A percentile compares a stretch with the other conserved stretches of the same genome.
These are phyloP conservation scores for Drosophila siamana DNA, from an alignment of 2,888 invertebrate species.

Conservation along the genomic window DNA sequence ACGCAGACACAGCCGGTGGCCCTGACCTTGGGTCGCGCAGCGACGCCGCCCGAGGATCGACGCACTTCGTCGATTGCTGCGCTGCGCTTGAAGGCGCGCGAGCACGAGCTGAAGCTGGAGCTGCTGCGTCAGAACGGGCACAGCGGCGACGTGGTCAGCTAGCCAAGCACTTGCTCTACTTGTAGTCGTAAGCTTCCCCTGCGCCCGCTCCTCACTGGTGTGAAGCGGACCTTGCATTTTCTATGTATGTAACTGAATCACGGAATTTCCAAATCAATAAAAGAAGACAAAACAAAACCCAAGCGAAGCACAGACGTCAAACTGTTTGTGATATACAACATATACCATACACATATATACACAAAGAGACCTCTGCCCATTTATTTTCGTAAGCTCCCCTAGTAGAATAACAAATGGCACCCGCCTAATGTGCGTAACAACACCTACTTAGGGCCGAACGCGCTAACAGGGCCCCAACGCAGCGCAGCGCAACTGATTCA, in stretches of 20 bases:
- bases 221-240: conserved; percentile 46
- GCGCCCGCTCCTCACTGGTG: background rate
- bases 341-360: conserved; percentile 35
- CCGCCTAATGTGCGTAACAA: conserved; percentile 76
- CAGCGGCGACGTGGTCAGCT: conserved; percentile 91
- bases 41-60: conserved; percentile 91
- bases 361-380: background rate
- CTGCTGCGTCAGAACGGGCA: conserved; percentile 92
- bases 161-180: conserved; percentile 61
- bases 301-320: conserved; percentile 49
- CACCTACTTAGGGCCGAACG: conserved; percentile 68
- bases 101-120: conserved; percentile 94
- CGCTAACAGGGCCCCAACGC: conserved; percentile 43
- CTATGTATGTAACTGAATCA: conserved; percentile 61
- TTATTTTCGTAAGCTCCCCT: conserved; percentile 6
- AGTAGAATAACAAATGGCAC: conserved; percentile 47
- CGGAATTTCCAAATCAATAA: conserved; percentile 62
- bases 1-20: conserved; percentile 68
- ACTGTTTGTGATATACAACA: conserved; percentile 46
- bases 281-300: conserved; percentile 7
- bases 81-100: conserved; percentile 93
- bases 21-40: conserved; percentile 63
- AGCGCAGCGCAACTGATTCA: conserved; percentile 56
- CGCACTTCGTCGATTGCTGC: conserved; percentile 95
- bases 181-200: conserved; percentile 54